Conservation (phyloP, 2,113 vertebrate genomes). For the Falcunculus frontatus region DNA sequence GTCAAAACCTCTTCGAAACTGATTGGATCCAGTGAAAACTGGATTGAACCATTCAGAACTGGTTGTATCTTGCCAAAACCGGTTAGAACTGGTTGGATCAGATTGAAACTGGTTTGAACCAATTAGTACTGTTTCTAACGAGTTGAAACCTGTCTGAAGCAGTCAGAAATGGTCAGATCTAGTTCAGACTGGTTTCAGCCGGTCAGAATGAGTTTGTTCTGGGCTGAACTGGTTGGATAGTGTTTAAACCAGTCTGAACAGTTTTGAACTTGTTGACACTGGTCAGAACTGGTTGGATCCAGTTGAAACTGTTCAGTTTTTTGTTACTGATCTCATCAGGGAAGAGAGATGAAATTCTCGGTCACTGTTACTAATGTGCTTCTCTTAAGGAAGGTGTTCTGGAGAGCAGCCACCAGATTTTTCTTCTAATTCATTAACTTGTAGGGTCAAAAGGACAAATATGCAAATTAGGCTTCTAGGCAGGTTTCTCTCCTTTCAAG, state of each 20-base stretch:
- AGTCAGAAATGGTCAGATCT: neutral
- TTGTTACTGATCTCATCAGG: neutral
- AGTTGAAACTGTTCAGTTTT: neutral
- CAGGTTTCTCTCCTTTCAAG: neutral
- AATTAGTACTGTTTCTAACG: neutral
- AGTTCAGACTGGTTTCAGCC: rapidly evolving
- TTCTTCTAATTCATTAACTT: neutral
- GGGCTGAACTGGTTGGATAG: rapidly evolving
- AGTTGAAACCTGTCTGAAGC: neutral
- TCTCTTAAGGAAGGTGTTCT: neutral
- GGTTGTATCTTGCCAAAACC: too few species aligned
- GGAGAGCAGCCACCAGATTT: neutral
- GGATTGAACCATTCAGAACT: neutral
- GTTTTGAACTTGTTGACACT: rapidly evolving
- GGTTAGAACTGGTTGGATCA: neutral
- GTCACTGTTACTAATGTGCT: rapidly evolving
- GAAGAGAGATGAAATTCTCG: neutral
- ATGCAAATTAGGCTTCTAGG: neutral
- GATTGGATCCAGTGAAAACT: rapidly evolving
- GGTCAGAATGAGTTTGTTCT: rapidly evolving
- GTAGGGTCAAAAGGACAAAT: neutral
- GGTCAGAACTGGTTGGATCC: rapidly evolving
- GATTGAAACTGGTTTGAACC: neutral
- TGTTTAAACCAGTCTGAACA: neutral
- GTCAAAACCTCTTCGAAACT: rapidly evolving